These are phyloP conservation scores for Agriopis aurantiaria DNA, from an alignment of 2,888 invertebrate genomes.

Conservation along the genomic window DNA sequence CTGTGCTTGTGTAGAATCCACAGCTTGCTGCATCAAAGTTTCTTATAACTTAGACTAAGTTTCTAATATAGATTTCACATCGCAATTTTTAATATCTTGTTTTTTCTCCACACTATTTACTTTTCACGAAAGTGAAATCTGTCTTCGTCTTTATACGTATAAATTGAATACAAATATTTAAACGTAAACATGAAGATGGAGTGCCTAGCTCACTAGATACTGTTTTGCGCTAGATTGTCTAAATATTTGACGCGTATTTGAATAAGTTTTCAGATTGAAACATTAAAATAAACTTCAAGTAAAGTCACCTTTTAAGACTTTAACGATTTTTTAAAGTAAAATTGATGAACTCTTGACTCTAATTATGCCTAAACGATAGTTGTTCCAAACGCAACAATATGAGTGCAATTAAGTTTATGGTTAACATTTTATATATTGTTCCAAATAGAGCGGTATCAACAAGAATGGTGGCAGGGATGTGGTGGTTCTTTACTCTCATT, in stretches of 20 bases:
- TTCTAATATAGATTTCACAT: slow-evolving; percentile 60
- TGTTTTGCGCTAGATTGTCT: slow-evolving; percentile 24
- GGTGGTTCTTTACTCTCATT: slow-evolving; percentile 98
- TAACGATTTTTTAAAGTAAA: not conserved
- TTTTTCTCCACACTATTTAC: slow-evolving; percentile 1
- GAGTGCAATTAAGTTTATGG: not conserved
- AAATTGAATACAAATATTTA: slow-evolving; percentile 27
- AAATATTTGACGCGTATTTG: slow-evolving; percentile 29
- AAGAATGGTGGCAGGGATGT: slow-evolving; percentile 95
- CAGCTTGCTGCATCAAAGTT: slow-evolving; percentile 86
- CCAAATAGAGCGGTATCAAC: slow-evolving; percentile 92
- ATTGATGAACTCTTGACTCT: not conserved
- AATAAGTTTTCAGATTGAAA: slow-evolving; percentile 14
- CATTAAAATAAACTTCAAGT: slow-evolving; percentile 1
- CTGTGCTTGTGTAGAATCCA: slow-evolving; percentile 81
- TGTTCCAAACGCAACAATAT: not conserved
- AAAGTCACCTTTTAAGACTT: not conserved
- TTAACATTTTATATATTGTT: slow-evolving; percentile 25
- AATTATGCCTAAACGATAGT: not conserved
- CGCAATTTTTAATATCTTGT: not conserved
- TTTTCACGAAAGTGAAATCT: slow-evolving; percentile 48
- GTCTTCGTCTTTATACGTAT: slow-evolving; percentile 41
- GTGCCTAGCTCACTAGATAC: slow-evolving; percentile 11
- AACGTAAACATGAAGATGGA: slow-evolving; percentile 21
- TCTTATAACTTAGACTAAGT: slow-evolving; percentile 54